These are phyloP conservation scores for Drosophila paucipuncta DNA, from an alignment of 2,888 invertebrate species.

Conservation along the genomic window DNA sequence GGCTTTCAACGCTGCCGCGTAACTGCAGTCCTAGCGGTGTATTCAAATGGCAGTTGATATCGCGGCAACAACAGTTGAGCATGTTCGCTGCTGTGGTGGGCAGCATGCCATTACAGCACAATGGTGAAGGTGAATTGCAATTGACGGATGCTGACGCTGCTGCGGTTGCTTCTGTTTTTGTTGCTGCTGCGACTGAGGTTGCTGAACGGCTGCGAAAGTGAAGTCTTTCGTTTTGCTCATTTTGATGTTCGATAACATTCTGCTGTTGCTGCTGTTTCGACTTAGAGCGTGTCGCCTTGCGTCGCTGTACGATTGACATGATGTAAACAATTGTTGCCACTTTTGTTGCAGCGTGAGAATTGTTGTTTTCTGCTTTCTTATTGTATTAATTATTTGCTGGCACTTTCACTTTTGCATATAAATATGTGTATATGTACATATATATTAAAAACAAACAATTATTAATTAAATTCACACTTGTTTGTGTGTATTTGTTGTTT, in stretches of 20 bases:
- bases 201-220: slow-evolving; percentile 77
- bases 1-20: slow-evolving; percentile 64
- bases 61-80: slow-evolving; percentile 81
- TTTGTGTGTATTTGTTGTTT: slow-evolving; percentile 12
- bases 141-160: slow-evolving; percentile 21
- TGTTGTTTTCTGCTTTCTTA: slow-evolving; percentile 31
- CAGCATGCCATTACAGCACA: slow-evolving; percentile 75
- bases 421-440: not conserved
- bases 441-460: not conserved
- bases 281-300: slow-evolving; percentile 76
- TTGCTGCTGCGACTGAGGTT: slow-evolving; percentile 43
- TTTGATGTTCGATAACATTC: slow-evolving; percentile 57
- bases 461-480: slow-evolving; percentile 8
- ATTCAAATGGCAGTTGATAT: slow-evolving; percentile 81
- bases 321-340: slow-evolving; percentile 36
- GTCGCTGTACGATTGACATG: slow-evolving; percentile 67
- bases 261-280: slow-evolving; percentile 62
- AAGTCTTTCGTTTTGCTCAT: slow-evolving; percentile 84
- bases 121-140: slow-evolving; percentile 69
- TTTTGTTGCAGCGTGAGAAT: slow-evolving; percentile 51
- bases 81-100: slow-evolving; percentile 52
- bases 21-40: slow-evolving; percentile 53
- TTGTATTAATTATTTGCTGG: slow-evolving; percentile 20
- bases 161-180: slow-evolving; percentile 27
- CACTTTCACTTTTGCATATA: slow-evolving; percentile 58